Base-by-base conservation (phyloP, 2,113 vertebrate genomes). In the Stegastes partitus region DNA sequence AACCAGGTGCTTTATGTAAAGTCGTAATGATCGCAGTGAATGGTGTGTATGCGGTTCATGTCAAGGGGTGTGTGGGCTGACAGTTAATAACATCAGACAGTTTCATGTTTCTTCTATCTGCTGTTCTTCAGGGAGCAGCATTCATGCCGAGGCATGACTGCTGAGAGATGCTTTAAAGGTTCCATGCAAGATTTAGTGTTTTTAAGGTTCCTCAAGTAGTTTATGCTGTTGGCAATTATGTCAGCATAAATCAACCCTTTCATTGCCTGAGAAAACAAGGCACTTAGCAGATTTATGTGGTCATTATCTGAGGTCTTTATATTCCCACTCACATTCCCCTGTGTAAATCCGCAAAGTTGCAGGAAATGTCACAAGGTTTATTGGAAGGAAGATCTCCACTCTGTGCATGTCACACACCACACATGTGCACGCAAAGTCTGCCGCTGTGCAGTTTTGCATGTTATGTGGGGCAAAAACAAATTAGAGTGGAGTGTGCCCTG, bases 231-330 rank as follows among this genome's bases (percentile, higher is more conserved):
- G 72, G 77, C 71, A 87, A 85, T 82, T 76, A 89, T 89, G 88
- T 92, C 83, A 74, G 76, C 81, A 69, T 90, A 88, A 90, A 93
- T 92, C 89, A 81, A 42, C 28, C 53, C 50, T 81, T 79, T 68
- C 76, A 79, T 75, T 70, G 68, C 57, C 51, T 22, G 34, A 34
- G 74, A 68, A 74, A 82, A 82, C 69, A 85, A 83, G 23, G 21
- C 39, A 54, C 51, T 85, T 61, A 79, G 67, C 55, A 88, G 81
- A 90, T 92, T 92, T 89, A 93, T 79, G 74, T 70, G 49, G 42
- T 83, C 74, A 81, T 88, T 89, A 84, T 87, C 54, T 70, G 71
- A 62, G 74, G 73, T 70, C 71, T 81, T 63, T 14, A 14, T 74
- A 64, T 55, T 49, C 65, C 54, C 39, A 8, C 4, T 26, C 67